Percentiles rank a stretch among this genome's conserved stretches.
Evolutionary conservation across 2,797 vertebrate genomes (phyloP).

Genomic region (Ammospiza maritima): DNA sequence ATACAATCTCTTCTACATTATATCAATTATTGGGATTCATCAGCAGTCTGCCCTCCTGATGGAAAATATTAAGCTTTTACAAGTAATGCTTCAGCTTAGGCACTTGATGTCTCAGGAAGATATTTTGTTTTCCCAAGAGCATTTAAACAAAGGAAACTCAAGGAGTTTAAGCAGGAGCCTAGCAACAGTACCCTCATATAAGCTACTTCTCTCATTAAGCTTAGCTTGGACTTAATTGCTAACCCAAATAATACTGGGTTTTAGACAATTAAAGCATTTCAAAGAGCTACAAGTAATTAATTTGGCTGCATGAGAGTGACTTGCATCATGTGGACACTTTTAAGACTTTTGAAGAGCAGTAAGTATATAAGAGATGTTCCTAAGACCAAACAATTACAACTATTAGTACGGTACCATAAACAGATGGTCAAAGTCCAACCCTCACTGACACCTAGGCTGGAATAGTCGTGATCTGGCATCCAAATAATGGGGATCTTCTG

Average conservation of each 20-base stretch:
- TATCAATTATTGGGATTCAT: neutral
- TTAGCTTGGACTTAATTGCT: neutral
- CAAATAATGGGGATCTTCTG: neutral
- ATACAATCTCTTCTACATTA: neutral
- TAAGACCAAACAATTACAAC: neutral
- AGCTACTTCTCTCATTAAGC: neutral
- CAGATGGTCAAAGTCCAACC: neutral
- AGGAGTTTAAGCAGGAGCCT: neutral
- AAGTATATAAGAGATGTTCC: neutral
- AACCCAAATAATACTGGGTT: neutral
- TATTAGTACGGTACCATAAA: neutral
- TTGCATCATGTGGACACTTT: neutral
- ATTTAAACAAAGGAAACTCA: constrained; percentile 36
- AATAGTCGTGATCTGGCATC: neutral
- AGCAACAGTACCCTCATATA: neutral
- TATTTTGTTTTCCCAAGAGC: neutral
- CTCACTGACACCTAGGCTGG: neutral
- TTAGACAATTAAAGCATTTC: neutral
- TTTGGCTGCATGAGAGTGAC: neutral
- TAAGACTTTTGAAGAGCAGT: neutral
- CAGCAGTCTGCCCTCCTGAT: neutral
- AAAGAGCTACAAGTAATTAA: neutral
- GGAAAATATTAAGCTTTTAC: neutral
- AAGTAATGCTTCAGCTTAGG: neutral
- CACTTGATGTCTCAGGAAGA: neutral